phyloP scores from a whole-genome alignment of 1,140 invertebrate genomes.

The Bombus impatiens region DNA sequence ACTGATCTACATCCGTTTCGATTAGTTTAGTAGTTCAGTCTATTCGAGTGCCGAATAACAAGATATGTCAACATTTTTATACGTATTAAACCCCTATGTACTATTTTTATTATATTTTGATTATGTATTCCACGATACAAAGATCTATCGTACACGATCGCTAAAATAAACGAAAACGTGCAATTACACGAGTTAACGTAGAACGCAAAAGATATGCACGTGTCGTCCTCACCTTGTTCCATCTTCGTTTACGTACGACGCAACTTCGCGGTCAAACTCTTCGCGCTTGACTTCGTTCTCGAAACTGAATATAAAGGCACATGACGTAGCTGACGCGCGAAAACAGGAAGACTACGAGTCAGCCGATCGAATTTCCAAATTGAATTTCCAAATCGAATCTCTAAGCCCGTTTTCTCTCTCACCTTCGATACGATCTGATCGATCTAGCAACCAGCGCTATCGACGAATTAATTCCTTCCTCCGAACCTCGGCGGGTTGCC shows the following conservation, averaged over 20 bases:
- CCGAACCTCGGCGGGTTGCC: not conserved
- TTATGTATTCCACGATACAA: not conserved
- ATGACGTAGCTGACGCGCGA: not conserved
- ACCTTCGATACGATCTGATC: too few relatives aligned
- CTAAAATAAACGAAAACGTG: not conserved
- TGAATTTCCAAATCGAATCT: too few relatives aligned
- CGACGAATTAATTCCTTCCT: not conserved
- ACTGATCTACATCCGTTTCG: too few relatives aligned
- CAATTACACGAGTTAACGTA: not conserved
- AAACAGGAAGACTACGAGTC: not conserved
- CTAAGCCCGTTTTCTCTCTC: too few relatives aligned
- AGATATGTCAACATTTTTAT: constrained; percentile 6
- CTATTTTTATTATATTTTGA: not conserved
- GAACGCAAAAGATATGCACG: not conserved
- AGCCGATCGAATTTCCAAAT: too few relatives aligned
- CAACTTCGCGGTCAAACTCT: too few relatives aligned
- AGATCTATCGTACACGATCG: not conserved
- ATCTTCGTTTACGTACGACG: not conserved
- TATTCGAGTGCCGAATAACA: not conserved
- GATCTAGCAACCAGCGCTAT: not conserved
- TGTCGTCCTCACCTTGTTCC: not conserved
- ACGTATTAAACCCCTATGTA: not conserved
- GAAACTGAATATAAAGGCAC: constrained; percentile 12
- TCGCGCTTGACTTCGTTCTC: not conserved
- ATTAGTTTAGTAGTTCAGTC: not conserved